These are phyloP conservation scores for Amblyornis subalaris DNA, from an alignment of 2,113 vertebrate species.

Conservation along the genomic window DNA sequence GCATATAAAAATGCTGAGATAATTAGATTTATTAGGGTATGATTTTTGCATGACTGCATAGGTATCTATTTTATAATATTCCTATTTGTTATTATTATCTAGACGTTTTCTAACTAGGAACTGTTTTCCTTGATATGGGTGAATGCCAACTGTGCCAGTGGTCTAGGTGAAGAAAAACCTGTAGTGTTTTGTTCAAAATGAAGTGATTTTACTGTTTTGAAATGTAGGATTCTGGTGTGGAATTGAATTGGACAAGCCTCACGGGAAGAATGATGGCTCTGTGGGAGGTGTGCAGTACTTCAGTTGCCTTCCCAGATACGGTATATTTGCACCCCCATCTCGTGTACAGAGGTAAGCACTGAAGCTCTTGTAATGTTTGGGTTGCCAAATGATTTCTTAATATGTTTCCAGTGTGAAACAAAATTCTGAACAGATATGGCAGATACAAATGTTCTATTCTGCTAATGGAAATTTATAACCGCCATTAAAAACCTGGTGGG, in stretches of 20 bases:
- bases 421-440: background rate
- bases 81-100: background rate
- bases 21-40: background rate
- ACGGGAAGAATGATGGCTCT: conserved; percentile 92
- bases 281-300: conserved; percentile 92
- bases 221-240: conserved; percentile 89
- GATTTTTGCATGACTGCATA: background rate
- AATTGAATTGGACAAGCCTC: conserved; percentile 91
- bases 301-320: conserved; percentile 87
- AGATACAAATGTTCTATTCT: conserved; percentile 34
- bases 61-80: background rate
- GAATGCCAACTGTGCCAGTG: background rate
- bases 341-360: conserved; percentile 88
- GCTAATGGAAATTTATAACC: background rate
- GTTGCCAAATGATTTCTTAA: background rate
- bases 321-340: conserved; percentile 92
- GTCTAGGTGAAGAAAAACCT: background rate
- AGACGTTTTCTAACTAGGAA: background rate
- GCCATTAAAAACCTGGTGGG: background rate
- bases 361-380: background rate
- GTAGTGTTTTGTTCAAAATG: background rate
- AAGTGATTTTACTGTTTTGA: background rate
- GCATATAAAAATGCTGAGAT: background rate
- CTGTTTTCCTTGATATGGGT: background rate
- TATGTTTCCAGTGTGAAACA: background rate